Percentiles rank a stretch among this genome's conserved stretches.
phyloP scores from a whole-genome alignment of 2,888 invertebrate genomes.

The Aphidoletes aphidimyza region DNA sequence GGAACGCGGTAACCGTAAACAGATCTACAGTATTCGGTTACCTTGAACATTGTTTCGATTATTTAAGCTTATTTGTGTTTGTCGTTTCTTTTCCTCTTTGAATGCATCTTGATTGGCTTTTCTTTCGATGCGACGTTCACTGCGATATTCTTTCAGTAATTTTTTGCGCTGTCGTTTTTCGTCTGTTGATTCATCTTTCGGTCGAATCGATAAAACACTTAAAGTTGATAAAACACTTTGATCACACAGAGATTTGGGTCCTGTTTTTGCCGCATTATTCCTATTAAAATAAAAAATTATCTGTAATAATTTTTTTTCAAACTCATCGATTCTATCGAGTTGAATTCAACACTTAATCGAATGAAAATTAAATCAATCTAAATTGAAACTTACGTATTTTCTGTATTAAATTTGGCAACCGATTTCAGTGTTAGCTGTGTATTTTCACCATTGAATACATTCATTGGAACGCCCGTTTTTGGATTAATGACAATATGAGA shows the following conservation, averaged over 20 bases:
- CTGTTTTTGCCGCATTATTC: slow-evolving; percentile 9
- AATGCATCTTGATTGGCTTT: slow-evolving; percentile 85
- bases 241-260: slow-evolving; percentile 71
- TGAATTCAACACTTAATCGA: neutral
- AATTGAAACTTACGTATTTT: slow-evolving; percentile 61
- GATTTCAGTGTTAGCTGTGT: slow-evolving; percentile 77
- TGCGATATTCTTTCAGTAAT: slow-evolving; percentile 80
- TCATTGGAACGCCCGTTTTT: slow-evolving; percentile 80
- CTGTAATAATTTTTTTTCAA: neutral
- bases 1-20: neutral
- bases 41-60: slow-evolving; percentile 80
- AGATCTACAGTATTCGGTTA: slow-evolving; percentile 71
- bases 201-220: slow-evolving; percentile 75
- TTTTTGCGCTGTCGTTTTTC: slow-evolving; percentile 82
- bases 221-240: slow-evolving; percentile 76
- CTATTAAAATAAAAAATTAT: neutral
- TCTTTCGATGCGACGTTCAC: slow-evolving; percentile 81
- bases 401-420: slow-evolving; percentile 73
- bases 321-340: no score
- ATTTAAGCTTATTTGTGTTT: slow-evolving; percentile 81
- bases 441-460: slow-evolving; percentile 71
- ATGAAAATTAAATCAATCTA: neutral
- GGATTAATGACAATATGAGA: slow-evolving; percentile 76
- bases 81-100: slow-evolving; percentile 84
- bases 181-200: slow-evolving; percentile 81